These are phyloP conservation scores for Leptarthrus brevirostris DNA, from an alignment of 2,888 invertebrate genomes.

Conservation along the genomic window DNA sequence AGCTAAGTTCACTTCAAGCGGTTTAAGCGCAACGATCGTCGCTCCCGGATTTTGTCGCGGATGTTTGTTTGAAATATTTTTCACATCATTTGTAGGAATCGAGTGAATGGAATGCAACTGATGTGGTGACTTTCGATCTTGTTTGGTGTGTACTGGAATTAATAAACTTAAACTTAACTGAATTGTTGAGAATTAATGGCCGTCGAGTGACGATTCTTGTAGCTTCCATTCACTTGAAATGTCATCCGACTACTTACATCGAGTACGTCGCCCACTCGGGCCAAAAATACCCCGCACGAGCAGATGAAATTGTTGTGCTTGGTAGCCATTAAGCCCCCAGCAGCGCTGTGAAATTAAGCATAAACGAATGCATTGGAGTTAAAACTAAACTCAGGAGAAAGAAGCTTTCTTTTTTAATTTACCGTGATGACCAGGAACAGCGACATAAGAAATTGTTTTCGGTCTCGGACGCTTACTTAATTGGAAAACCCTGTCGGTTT, in stretches of 20 bases:
- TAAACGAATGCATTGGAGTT: too few species aligned
- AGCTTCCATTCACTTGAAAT: background rate
- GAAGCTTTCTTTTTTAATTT: too few species aligned
- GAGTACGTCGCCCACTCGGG: background rate
- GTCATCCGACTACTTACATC: background rate
- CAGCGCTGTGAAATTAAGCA: too few species aligned
- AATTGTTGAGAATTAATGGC: background rate
- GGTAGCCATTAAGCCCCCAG: too few species aligned
- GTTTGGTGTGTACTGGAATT: background rate
- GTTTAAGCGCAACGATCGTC: constrained; percentile 13
- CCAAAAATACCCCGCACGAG: constrained; percentile 6
- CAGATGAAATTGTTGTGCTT: background rate
- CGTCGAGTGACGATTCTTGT: background rate
- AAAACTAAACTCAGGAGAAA: too few species aligned
- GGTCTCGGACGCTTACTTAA: too few species aligned
- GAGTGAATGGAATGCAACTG: background rate
- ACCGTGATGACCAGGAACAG: too few species aligned
- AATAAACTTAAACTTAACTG: background rate
- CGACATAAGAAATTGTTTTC: too few species aligned
- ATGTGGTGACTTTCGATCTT: background rate
- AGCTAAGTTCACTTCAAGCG: background rate
- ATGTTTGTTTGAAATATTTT: constrained; percentile 2
- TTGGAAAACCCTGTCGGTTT: background rate
- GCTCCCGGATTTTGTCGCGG: constrained; percentile 36
- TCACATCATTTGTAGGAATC: background rate